These are phyloP conservation scores for Petrocephalus sullivani DNA, from an alignment of 2,797 vertebrate species.

Conservation along the genomic window DNA sequence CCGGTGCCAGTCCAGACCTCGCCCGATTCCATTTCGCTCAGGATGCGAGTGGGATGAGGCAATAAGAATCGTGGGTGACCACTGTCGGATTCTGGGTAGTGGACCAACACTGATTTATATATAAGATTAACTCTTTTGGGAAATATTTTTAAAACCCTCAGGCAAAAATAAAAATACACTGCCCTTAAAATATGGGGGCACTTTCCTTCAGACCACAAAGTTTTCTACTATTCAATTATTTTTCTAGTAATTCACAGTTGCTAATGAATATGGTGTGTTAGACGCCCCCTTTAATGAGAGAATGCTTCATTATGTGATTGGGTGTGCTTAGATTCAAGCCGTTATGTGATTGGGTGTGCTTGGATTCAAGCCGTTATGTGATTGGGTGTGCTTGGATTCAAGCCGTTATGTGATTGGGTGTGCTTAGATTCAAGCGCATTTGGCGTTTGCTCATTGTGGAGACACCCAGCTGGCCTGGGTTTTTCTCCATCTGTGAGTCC, in stretches of 20 bases:
- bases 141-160: neutral
- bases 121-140: neutral
- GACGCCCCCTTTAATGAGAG: neutral
- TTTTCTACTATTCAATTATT: neutral
- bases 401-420: neutral
- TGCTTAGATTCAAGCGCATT: neutral
- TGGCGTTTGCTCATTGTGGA: neutral
- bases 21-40: neutral
- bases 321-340: neutral
- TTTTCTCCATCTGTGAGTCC: neutral
- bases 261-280: neutral
- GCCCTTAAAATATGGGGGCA: neutral
- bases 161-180: neutral
- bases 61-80: neutral
- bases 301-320: neutral
- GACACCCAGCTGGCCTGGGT: constrained; percentile 22
- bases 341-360: neutral
- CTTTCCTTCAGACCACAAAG: neutral
- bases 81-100: neutral
- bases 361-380: neutral
- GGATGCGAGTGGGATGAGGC: neutral
- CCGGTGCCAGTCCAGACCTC: neutral
- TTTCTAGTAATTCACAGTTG: neutral
- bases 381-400: neutral
- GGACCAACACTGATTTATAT: neutral